These are phyloP conservation scores for Amblyjoppa fuscipennis DNA, from an alignment of 2,888 invertebrate species.

Conservation along the genomic window DNA sequence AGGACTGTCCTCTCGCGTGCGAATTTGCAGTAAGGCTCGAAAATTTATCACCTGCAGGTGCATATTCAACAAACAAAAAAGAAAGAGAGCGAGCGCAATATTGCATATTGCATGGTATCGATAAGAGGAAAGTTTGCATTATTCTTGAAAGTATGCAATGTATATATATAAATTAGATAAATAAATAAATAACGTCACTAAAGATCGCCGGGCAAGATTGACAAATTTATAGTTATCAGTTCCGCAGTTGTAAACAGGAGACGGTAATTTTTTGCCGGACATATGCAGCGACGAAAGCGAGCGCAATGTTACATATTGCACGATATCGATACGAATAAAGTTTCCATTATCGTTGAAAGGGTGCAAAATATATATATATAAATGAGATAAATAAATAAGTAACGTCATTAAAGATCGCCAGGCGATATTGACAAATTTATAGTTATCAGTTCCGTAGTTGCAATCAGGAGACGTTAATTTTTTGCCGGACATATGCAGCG, in stretches of 20 bases:
- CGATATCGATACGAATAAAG: neutral
- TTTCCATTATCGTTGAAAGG: neutral
- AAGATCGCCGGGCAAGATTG: neutral
- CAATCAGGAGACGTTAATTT: neutral
- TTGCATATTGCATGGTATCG: neutral
- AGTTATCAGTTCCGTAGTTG: neutral
- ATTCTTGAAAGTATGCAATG: neutral
- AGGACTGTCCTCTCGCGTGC: slow-evolving; percentile 6
- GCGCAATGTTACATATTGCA: neutral
- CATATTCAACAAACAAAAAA: slow-evolving; percentile 8
- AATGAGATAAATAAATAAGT: neutral
- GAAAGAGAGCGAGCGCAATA: neutral
- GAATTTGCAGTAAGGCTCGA: neutral
- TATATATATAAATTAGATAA: neutral
- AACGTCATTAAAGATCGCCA: neutral
- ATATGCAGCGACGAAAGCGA: neutral
- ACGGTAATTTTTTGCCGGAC: neutral
- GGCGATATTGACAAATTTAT: neutral
- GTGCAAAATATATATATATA: neutral
- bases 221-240: neutral
- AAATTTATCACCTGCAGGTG: slow-evolving; percentile 20
- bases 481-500: neutral
- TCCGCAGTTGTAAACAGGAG: neutral
- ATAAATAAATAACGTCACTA: neutral
- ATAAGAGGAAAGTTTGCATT: neutral